A percentile compares a stretch with the other conserved stretches of the same genome.
Evolutionary conservation across 2,797 vertebrate species (phyloP).

Genomic region (Coracias cyanogaster): DNA sequence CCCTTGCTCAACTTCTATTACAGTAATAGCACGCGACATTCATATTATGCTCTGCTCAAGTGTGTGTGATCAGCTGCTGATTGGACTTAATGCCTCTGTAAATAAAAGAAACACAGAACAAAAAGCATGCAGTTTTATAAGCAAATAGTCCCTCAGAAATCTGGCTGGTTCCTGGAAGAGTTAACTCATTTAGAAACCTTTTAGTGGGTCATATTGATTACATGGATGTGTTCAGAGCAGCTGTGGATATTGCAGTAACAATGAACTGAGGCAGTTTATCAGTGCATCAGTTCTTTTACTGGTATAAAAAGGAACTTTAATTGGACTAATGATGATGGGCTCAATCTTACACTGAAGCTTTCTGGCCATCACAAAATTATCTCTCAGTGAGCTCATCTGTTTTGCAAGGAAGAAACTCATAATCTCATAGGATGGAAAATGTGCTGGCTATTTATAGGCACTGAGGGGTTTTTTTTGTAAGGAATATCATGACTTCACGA

Average conservation of each 20-base stretch:
- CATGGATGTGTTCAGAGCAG: slow-evolving; percentile 14
- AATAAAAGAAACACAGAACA: slow-evolving; percentile 49
- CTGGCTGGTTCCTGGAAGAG: slow-evolving; percentile 35
- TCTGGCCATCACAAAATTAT: slow-evolving; percentile 49
- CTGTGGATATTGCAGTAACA: slow-evolving; percentile 33
- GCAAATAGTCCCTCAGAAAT: slow-evolving; percentile 8
- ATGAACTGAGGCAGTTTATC: slow-evolving; percentile 46
- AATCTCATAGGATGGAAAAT: slow-evolving; percentile 38
- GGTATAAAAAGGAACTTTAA: slow-evolving; percentile 57
- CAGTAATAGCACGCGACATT: background rate
- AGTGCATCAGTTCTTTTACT: slow-evolving; percentile 33
- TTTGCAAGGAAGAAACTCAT: slow-evolving; percentile 31
- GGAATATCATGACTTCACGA: slow-evolving; percentile 58
- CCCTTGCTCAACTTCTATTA: background rate
- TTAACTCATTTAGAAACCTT: slow-evolving; percentile 68
- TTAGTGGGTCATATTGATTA: slow-evolving; percentile 36
- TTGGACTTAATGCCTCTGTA: slow-evolving; percentile 1
- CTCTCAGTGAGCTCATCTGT: slow-evolving; percentile 53
- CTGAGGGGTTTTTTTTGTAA: slow-evolving; percentile 49
- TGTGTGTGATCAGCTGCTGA: slow-evolving; percentile 9
- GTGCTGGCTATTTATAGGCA: slow-evolving; percentile 48
- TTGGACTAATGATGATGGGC: slow-evolving; percentile 55
- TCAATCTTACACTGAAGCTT: slow-evolving; percentile 16
- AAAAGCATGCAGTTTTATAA: background rate
- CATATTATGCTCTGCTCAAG: background rate